phyloP scores from a whole-genome alignment of 2,113 vertebrate genomes.

The Donacobius atricapilla region DNA sequence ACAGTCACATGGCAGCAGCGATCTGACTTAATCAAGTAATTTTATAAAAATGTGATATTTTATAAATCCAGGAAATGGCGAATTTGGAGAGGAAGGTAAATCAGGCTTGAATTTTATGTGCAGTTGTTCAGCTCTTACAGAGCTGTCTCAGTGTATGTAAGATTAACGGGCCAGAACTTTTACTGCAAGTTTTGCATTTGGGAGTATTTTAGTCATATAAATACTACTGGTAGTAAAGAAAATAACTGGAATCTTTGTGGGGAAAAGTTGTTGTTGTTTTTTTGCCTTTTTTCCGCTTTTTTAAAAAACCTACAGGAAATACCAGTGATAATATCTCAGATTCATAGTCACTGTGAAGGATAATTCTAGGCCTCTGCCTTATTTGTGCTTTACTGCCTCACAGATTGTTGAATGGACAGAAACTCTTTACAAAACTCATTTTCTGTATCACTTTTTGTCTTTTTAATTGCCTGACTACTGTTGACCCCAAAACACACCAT shows the following conservation, averaged over 20 bases:
- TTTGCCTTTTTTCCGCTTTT: fast-evolving
- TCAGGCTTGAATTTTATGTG: neutral
- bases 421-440: neutral
- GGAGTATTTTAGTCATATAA: neutral
- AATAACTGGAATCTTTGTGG: neutral
- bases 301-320: neutral
- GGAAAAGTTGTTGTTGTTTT: fast-evolving
- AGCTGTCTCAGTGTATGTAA: neutral
- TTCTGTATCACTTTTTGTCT: neutral
- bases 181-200: neutral
- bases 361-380: neutral
- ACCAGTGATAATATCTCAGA: neutral
- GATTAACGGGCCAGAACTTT: neutral
- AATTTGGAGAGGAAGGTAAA: neutral
- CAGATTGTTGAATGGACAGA: neutral
- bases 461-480: neutral
- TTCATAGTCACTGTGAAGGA: neutral
- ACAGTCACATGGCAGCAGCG: neutral
- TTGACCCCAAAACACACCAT: neutral
- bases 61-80: neutral
- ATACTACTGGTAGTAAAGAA: neutral
- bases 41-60: neutral
- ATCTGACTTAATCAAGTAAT: neutral
- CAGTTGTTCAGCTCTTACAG: neutral
- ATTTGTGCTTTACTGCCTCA: neutral